Conservation (phyloP, 2,888 invertebrate species). For the Ennomos fuscantarius region DNA sequence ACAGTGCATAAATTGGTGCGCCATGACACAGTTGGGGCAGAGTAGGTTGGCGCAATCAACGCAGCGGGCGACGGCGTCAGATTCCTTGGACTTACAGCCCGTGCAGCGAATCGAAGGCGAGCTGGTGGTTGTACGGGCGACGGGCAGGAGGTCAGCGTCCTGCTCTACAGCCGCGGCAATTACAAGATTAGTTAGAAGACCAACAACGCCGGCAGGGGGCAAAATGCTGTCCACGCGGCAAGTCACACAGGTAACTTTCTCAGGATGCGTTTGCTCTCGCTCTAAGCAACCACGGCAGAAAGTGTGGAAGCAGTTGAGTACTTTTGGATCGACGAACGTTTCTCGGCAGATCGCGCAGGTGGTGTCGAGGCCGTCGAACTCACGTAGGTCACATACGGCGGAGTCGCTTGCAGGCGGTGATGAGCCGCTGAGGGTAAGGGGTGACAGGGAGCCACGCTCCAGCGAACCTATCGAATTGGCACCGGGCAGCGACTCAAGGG, state of each 20-base stretch:
- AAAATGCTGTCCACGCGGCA: constrained; percentile 84
- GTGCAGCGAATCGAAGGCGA: constrained; percentile 91
- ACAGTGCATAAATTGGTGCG: constrained; percentile 99
- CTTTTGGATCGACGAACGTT: constrained; percentile 89
- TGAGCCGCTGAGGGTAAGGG: constrained; percentile 94
- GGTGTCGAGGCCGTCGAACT: constrained; percentile 86
- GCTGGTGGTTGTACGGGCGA: constrained; percentile 74
- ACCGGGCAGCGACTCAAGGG: constrained; percentile 95
- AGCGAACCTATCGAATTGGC: constrained; percentile 96
- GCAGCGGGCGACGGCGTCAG: constrained; percentile 97
- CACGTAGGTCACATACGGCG: constrained; percentile 91
- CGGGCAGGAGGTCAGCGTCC: constrained; percentile 80
- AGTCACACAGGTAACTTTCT: constrained; percentile 91
- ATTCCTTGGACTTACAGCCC: constrained; percentile 97
- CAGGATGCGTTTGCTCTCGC: constrained; percentile 87
- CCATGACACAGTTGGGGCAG: constrained; percentile 99
- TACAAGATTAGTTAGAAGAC: constrained; percentile 88
- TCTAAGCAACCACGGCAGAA: constrained; percentile 94
- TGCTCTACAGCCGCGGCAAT: constrained; percentile 84
- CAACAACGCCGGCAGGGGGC: constrained; percentile 86
- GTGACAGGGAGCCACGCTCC: constrained; percentile 92
- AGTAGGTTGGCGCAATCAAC: constrained; percentile 98
- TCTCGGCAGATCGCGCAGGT: constrained; percentile 91
- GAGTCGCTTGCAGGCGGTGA: constrained; percentile 94
- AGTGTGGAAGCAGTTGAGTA: constrained; percentile 92